Percentiles rank a stretch among this genome's conserved stretches.
phyloP scores from a whole-genome alignment of 2,113 vertebrate species.

The Melanocharis versteri region DNA sequence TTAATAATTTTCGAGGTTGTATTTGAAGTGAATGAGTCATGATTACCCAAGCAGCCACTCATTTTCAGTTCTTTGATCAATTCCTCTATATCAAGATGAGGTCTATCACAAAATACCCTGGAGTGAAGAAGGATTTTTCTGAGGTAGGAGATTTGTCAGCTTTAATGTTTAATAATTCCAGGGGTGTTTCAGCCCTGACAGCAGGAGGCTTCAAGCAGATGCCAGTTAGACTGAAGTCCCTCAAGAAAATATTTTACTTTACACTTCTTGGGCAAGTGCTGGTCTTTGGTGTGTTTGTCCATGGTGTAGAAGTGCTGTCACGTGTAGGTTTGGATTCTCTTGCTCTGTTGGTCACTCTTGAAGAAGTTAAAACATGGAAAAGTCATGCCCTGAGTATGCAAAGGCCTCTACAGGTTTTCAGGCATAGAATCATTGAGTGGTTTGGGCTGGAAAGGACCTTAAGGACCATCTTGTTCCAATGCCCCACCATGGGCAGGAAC shows the following conservation, averaged over 20 bases:
- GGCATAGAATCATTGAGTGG: not conserved
- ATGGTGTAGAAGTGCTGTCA: not conserved
- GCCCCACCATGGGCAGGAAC: not conserved
- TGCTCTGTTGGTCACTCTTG: not conserved
- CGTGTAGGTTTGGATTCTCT: fast-evolving
- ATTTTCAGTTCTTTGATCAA: constrained; percentile 31
- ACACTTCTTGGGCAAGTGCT: not conserved
- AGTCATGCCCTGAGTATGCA: not conserved
- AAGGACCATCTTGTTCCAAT: not conserved
- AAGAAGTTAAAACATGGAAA: not conserved
- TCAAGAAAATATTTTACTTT: not conserved
- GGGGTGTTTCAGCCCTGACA: not conserved
- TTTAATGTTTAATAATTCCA: not conserved
- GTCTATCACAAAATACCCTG: not conserved
- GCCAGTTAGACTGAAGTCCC: not conserved
- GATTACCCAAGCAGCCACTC: not conserved
- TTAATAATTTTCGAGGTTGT: not conserved
- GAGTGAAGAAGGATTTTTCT: not conserved
- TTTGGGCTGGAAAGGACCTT: not conserved
- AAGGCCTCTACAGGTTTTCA: not conserved
- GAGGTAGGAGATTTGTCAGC: not conserved
- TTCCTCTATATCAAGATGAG: not conserved
- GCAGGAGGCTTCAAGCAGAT: not conserved
- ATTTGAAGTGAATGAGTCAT: fast-evolving
- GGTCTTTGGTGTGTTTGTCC: not conserved